Base-by-base conservation (phyloP, 2,113 vertebrate genomes). In the Diadophis punctatus region DNA sequence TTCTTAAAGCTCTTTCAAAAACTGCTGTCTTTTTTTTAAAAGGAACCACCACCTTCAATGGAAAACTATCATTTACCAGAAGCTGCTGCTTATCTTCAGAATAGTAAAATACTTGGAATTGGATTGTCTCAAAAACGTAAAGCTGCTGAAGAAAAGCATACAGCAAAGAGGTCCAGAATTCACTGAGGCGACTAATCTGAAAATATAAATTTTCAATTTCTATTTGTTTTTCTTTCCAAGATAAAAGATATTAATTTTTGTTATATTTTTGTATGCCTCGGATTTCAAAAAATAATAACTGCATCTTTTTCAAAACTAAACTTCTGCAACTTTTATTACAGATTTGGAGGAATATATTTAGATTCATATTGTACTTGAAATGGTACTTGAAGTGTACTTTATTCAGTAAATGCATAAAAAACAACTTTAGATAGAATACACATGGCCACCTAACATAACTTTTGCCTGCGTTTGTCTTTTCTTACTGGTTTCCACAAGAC, bases 41-140 rank as follows among this genome's bases (percentile, higher is more conserved):
- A n/a, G 99, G 99, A 99, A 84, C 98, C 97, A 0, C 98, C 97
- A 89, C 99, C 99, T 55, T 95, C 96, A 1, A 27, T 98, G 9
- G 97, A 98, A 68, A 97, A 97, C 85, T 99, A 99, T 96, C 96
- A 90, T 94, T 96, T 99, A 52, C 95, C 97, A 0, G 98, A 98
- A 93, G 97, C 97, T 14, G 52, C 93, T 0, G 80, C 94, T 48
- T 93, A 86, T 94, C 91, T 97, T 93, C 96, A 96, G 53, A 97
- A 92, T 46, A 94, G 91, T 90, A 84, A 95, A 4, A 98, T 97
- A 30, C 92, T 95, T 87, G 96, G 90, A 74, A 94, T 89, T 1
- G 95, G 94, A 60, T 96, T 97, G 43, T 98, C 98, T 49, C 98
- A 98, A 74, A 99, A 99, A 94, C 98, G 99, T 90, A 99, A 98